These are phyloP conservation scores for Hydraecia micacea DNA, from an alignment of 2,888 invertebrate genomes.

Conservation along the genomic window DNA sequence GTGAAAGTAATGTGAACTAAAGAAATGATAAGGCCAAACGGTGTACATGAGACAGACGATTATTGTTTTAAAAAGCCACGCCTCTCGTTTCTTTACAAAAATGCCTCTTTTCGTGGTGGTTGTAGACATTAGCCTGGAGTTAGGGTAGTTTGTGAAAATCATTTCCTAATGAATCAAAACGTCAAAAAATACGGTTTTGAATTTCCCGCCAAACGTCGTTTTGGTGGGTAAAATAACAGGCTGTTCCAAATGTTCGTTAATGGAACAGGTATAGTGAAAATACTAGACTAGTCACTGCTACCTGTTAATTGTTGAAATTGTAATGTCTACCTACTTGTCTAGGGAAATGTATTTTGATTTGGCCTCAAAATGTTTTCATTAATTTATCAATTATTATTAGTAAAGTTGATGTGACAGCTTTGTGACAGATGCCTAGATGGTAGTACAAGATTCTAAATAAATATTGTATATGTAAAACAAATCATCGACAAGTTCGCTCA, in stretches of 20 bases:
- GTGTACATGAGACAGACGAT: background rate
- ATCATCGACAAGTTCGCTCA: conserved; percentile 79
- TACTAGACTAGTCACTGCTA: conserved; percentile 11
- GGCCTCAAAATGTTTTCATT: conserved; percentile 23
- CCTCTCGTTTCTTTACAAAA: background rate
- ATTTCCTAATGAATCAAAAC: background rate
- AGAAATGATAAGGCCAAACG: conserved; percentile 1
- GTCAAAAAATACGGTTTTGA: conserved; percentile 2
- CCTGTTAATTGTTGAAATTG: conserved; percentile 25
- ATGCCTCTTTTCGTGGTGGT: background rate
- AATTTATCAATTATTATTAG: conserved; percentile 36
- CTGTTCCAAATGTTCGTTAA: conserved; percentile 7
- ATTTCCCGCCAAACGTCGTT: conserved; percentile 20
- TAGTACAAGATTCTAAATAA: conserved; percentile 54
- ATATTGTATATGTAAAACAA: conserved; percentile 43
- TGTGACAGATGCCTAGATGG: conserved; percentile 32
- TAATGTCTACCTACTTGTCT: conserved; percentile 12
- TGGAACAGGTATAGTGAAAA: conserved; percentile 15
- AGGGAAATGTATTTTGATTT: conserved; percentile 20
- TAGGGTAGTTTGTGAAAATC: background rate
- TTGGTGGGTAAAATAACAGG: conserved; percentile 17
- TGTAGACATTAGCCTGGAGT: conserved; percentile 18
- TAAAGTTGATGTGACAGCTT: conserved; percentile 37
- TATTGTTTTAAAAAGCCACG: background rate
- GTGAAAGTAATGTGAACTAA: background rate